Base-by-base conservation (phyloP, 2,888 invertebrate species). In the Beris morrisii region DNA sequence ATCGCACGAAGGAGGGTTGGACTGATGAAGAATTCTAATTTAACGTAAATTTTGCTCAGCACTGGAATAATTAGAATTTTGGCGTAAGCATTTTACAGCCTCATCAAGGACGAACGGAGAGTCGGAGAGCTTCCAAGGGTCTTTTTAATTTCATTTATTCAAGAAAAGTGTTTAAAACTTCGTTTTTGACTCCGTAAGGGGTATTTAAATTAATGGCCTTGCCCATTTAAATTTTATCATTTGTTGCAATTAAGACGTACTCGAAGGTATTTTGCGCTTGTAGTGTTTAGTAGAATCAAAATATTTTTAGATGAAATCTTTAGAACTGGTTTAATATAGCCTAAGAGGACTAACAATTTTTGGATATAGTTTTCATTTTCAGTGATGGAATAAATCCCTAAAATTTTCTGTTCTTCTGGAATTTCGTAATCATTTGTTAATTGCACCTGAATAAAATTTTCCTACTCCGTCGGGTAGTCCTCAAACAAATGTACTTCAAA, bases 61-160 rank as follows among this genome's bases (percentile, higher is more conserved):
- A 52, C 57, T 13, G 11, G 54, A 64, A 52, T 64, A 64, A 67
- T 64, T 67, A 67, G 56, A 67, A 57, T 64, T 64, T 67, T 54
- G 48, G 38, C 22, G 53, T 59, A 50, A 55, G 61, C 53, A 57
- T 63, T 66, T 66, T 63, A 66, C 61, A 63, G 43, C 56, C 55
- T 43, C 56, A 38, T 11, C 32, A 43, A 22, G 22, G 56, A 15
- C 6, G 56, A 44, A 56, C 31, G 32, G 12, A 31, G 22, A 12
- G 31, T 31, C 31, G 53, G n/a, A 12, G 44, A 13, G 11, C 45
- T n/a, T 54, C 12, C 31, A 59, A 48, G 48, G 59, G 38, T 48
- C 59, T 32, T 48, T 59, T 46, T 48, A 38, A 48, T 32, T 59
- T 59, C 30, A 59, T 48, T 59, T 59, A 59, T 59, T 59, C 59